A percentile compares a stretch with the other conserved stretches of the same genome.
Evolutionary conservation across 1,140 invertebrate species (phyloP).

Genomic region (Pseudomyrmex sp.): DNA sequence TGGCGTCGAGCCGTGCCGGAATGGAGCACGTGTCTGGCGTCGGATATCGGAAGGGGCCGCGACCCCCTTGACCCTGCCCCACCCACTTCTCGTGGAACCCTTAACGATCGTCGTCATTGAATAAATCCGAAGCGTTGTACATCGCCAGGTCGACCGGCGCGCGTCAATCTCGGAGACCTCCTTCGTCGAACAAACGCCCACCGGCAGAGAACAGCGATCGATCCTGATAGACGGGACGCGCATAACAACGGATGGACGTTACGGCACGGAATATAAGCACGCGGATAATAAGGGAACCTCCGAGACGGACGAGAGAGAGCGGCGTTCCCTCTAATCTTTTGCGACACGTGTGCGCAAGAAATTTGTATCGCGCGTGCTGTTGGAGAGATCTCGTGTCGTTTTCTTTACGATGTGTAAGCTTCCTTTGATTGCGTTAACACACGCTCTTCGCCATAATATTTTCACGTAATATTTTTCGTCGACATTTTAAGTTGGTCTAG

Average conservation of each 20-base stretch:
- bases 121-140: constrained; percentile 79
- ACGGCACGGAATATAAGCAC: constrained; percentile 62
- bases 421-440: no score
- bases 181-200: constrained; percentile 80
- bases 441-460: no score
- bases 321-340: constrained; percentile 40
- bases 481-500: no score
- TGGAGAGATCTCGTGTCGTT: not conserved
- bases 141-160: constrained; percentile 70
- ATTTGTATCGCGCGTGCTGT: not conserved
- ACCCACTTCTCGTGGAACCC: constrained; percentile 52
- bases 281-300: constrained; percentile 20
- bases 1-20: constrained; percentile 70
- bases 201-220: constrained; percentile 81
- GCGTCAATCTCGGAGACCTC: constrained; percentile 80
- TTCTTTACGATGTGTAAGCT: no score
- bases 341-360: not conserved
- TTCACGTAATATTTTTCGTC: no score
- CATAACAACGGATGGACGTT: constrained; percentile 75
- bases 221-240: constrained; percentile 78
- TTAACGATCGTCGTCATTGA: constrained; percentile 84
- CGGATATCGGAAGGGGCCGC: constrained; percentile 80
- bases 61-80: constrained; percentile 57
- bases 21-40: constrained; percentile 83
- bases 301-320: not conserved